Base-by-base conservation (phyloP, 2,797 vertebrate genomes). In the Gadopsis marmoratus region DNA sequence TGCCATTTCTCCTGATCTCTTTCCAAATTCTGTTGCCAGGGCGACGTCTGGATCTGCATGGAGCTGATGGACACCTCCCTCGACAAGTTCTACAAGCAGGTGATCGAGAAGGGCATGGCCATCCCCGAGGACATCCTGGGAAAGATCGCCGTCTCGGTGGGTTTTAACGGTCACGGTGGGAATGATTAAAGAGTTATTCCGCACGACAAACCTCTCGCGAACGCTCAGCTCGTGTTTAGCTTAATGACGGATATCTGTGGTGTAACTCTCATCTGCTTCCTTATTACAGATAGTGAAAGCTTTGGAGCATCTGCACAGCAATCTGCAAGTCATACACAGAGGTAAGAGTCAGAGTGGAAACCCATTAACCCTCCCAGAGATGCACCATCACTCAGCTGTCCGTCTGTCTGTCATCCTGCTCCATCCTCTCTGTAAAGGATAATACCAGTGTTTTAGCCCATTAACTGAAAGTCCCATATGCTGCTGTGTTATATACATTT, bases 1-100 rank as follows among this genome's bases (percentile, higher is more conserved):
- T 81, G 51, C 19, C 2, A 2, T 21, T 26, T 35, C 19, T 41
- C 73, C 60, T 41, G 41, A 45, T 78, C 62, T 50, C 19, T 45
- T 12, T 74, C 47, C 67, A 66, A 78, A 56, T 61, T 0, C 41
- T 39, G 67, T 83, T 79, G 56, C 74, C 90, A 99, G 97, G 98
- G 98, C 6, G 98, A 99, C 0, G 98, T 99, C 45, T 99, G 98
- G 97, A 99, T 99, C 91, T 99, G 97, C 86, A 99, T 99, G 98
- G 98, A 99, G 91, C 95, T 99, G 87, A 98, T 99, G 98, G 98
- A 99, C 91, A 99, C 97, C 0, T 99, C 98, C n/a, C 93, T 99
- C 91, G 98, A 99, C 89, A 99, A 99, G 88, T 99, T 99, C 94
- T 99, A 99, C 94, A 99, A 98, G 90, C 96, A 97, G 17, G 98